Percentiles rank a stretch among this genome's conserved stretches.
These are phyloP conservation scores for Entomobrya proxima DNA, from an alignment of 2,888 invertebrate genomes.

Conservation along the genomic window DNA sequence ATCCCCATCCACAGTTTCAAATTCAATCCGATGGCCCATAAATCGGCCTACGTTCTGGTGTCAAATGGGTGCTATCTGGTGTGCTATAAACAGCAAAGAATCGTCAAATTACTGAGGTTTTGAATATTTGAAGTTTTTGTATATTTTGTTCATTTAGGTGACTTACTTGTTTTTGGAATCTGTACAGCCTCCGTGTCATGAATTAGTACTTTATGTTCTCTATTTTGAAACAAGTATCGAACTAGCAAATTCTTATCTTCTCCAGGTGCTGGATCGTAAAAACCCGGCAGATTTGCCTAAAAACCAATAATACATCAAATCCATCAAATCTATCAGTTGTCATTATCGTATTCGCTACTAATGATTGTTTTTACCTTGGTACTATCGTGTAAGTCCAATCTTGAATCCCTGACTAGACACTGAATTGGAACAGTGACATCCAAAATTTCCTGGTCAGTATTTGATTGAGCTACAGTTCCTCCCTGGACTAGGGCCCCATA, in stretches of 20 bases:
- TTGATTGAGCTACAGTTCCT: conserved; percentile 32
- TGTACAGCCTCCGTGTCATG: conserved; percentile 88
- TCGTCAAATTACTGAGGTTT: not conserved
- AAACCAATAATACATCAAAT: conserved; percentile 76
- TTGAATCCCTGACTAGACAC: conserved; percentile 94
- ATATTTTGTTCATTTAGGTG: too few species aligned
- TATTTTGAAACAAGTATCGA: conserved; percentile 89
- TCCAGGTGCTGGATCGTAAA: conserved; percentile 96
- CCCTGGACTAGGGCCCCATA: conserved; percentile 83
- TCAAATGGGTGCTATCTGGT: conserved; percentile 76
- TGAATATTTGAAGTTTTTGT: not conserved
- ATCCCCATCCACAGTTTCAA: conserved; percentile 55
- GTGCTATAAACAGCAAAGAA: conserved; percentile 76
- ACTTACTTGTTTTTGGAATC: conserved; percentile 85
- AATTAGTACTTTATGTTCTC: conserved; percentile 87
- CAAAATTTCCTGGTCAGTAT: conserved; percentile 81
- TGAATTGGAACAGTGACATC: conserved; percentile 97
- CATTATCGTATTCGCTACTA: not conserved
- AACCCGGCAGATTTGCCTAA: conserved; percentile 95
- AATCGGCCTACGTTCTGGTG: conserved; percentile 50
- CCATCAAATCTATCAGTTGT: not conserved
- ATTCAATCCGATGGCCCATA: conserved; percentile 58
- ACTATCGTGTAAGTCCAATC: conserved; percentile 88
- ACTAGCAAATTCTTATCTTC: conserved; percentile 92
- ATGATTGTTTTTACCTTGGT: conserved; percentile 84